Evolutionary conservation across 2,113 vertebrate genomes (phyloP).

Genomic region (Dipodomys spectabilis): DNA sequence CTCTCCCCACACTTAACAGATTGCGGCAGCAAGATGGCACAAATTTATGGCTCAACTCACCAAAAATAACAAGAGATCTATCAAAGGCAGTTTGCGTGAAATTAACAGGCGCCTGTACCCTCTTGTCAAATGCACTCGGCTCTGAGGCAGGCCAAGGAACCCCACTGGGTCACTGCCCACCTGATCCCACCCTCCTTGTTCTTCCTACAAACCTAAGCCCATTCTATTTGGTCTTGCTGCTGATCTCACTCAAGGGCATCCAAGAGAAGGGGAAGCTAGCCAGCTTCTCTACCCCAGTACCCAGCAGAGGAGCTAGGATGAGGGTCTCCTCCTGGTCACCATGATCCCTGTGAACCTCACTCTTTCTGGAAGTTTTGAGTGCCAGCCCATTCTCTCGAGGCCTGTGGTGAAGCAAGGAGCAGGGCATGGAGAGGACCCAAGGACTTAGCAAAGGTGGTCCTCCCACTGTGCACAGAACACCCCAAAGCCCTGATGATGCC

Average conservation of each 20-base stretch:
- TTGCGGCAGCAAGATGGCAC: constrained; percentile 87
- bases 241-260: accelerated
- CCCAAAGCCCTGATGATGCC: neutral
- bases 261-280: neutral
- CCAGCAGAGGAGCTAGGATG: neutral
- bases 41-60: constrained; percentile 89
- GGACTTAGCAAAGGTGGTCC: neutral
- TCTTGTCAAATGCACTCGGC: constrained; percentile 56
- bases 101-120: constrained; percentile 85
- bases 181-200: neutral
- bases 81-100: constrained; percentile 90
- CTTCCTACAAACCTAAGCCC: neutral
- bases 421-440: neutral
- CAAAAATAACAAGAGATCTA: constrained; percentile 91
- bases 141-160: neutral
- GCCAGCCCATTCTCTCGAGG: constrained; percentile 29
- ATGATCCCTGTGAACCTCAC: neutral
- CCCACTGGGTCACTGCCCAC: neutral
- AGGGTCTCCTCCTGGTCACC: constrained; percentile 8
- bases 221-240: neutral
- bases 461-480: neutral
- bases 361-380: neutral
- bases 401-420: neutral
- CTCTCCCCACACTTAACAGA: constrained; percentile 78
- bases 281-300: neutral